A percentile compares a stretch with the other conserved stretches of the same genome.
Conservation (phyloP, 2,888 invertebrate genomes). For the Melitaea athalia region DNA sequence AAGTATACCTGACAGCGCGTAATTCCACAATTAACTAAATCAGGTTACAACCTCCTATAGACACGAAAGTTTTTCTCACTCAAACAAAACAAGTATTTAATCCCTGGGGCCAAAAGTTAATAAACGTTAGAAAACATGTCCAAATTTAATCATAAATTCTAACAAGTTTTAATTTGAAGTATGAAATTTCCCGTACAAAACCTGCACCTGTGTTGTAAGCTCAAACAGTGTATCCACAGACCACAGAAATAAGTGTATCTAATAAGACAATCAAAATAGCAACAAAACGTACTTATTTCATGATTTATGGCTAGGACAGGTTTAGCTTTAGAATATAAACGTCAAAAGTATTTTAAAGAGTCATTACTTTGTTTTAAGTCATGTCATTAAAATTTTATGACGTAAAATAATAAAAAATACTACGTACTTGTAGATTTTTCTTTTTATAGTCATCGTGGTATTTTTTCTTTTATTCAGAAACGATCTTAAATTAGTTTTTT, state of each 20-base stretch:
- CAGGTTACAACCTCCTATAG: neutral
- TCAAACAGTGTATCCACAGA: too few species aligned
- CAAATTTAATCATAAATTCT: too few species aligned
- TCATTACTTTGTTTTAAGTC: slow-evolving; percentile 1
- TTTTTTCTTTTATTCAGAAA: neutral
- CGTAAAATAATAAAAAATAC: neutral
- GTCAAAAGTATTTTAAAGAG: neutral
- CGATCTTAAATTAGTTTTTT: neutral
- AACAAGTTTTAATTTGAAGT: neutral
- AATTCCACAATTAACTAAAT: slow-evolving; percentile 2
- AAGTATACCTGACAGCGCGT: neutral
- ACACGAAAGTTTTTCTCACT: neutral
- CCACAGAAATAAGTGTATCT: too few species aligned
- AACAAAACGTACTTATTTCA: neutral
- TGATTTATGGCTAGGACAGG: neutral
- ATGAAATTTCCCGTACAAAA: neutral
- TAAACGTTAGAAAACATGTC: too few species aligned
- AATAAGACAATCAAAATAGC: neutral
- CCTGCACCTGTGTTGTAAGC: neutral
- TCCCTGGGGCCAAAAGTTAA: neutral
- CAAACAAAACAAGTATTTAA: neutral
- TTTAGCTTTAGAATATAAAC: neutral
- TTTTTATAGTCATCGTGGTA: neutral
- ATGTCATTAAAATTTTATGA: neutral
- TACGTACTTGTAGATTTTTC: neutral